These are phyloP conservation scores for Tetragonula clypearis DNA, from an alignment of 1,140 invertebrate species.

Conservation along the genomic window DNA sequence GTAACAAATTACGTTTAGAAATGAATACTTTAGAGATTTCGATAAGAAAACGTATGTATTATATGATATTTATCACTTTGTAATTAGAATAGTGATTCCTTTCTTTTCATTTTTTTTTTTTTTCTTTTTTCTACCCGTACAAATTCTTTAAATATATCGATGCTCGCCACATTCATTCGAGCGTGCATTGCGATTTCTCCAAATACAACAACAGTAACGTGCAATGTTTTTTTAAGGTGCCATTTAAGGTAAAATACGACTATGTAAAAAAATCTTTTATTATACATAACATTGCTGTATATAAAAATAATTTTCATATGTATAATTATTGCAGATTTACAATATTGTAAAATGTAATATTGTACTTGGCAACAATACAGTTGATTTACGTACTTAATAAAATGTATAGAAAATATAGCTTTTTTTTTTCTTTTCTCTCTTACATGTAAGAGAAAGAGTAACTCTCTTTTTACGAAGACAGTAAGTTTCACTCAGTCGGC, in stretches of 20 bases:
- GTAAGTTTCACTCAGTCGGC: not conserved
- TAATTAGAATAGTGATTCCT: constrained; percentile 11
- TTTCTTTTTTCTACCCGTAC: not conserved
- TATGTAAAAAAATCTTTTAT: constrained; percentile 56
- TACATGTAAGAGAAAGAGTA: not conserved
- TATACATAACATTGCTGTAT: constrained; percentile 52
- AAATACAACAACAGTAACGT: not conserved
- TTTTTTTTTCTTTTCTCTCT: not conserved
- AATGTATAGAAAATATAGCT: constrained; percentile 32
- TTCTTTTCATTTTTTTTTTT: constrained; percentile 4
- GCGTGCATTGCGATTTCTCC: not conserved
- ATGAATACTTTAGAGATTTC: constrained; percentile 4
- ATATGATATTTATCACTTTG: not conserved
- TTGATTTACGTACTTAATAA: constrained; percentile 51
- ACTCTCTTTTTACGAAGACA: not conserved
- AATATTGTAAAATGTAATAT: constrained; percentile 49
- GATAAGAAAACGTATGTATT: no score
- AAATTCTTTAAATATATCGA: not conserved
- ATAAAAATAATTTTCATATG: constrained; percentile 54
- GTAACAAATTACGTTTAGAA: constrained; percentile 18
- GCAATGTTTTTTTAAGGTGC: constrained; percentile 30
- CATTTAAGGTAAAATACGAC: constrained; percentile 36
- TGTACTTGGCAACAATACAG: constrained; percentile 35
- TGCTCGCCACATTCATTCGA: not conserved
- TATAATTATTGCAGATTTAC: constrained; percentile 51